phyloP scores from a whole-genome alignment of 2,113 vertebrate species.

The Cyanoderma ruficeps region DNA sequence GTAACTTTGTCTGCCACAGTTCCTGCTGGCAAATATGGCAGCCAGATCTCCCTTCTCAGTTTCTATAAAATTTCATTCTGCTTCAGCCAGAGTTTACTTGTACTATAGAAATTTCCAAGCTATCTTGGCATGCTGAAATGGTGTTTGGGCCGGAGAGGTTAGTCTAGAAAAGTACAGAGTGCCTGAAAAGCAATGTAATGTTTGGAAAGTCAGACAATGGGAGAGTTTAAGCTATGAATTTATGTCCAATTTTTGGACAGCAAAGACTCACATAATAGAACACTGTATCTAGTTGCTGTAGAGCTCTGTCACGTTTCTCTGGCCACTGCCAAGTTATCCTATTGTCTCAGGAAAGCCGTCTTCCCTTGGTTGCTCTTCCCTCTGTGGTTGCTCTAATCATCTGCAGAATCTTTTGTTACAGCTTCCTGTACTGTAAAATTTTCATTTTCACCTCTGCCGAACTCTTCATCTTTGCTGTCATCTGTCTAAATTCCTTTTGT shows the following conservation, averaged over 20 bases:
- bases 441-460: not conserved
- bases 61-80: not conserved
- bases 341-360: not conserved
- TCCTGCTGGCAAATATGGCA: not conserved
- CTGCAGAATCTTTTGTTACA: not conserved
- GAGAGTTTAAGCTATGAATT: not conserved
- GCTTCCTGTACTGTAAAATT: not conserved
- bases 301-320: not conserved
- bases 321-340: not conserved
- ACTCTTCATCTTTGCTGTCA: not conserved
- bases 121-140: not conserved
- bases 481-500: not conserved
- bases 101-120: not conserved
- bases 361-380: not conserved
- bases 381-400: not conserved
- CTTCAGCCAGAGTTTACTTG: not conserved
- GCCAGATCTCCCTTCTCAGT: not conserved
- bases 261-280: not conserved
- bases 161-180: not conserved
- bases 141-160: not conserved
- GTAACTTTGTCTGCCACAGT: not conserved
- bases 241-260: not conserved
- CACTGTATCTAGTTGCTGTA: not conserved
- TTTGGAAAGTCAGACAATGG: not conserved
- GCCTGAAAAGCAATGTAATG: not conserved